A percentile compares a stretch with the other conserved stretches of the same genome.
Conservation (phyloP, 2,797 vertebrate species). For the Labeo calbasu region DNA sequence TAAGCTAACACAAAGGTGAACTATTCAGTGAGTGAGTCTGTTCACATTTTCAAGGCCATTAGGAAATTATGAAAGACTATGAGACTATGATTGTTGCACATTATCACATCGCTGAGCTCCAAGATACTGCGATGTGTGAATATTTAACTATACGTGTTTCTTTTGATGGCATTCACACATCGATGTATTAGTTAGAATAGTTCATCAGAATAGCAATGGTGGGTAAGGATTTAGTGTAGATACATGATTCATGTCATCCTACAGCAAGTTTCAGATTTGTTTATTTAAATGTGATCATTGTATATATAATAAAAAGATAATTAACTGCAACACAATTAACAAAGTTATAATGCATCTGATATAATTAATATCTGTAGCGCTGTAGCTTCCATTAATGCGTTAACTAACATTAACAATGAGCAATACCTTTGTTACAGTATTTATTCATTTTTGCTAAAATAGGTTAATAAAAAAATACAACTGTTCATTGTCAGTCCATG, state of each 20-base stretch:
- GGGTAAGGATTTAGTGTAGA: not conserved
- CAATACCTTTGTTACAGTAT: not conserved
- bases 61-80: constrained; percentile 6
- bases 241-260: not conserved
- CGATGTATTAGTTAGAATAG: not conserved
- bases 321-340: not conserved
- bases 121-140: not conserved
- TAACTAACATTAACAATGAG: not conserved
- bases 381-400: not conserved
- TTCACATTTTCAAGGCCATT: constrained; percentile 19
- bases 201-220: not conserved
- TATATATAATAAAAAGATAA: not conserved
- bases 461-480: not conserved
- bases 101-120: not conserved
- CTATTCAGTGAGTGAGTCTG: constrained; percentile 19
- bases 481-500: not conserved
- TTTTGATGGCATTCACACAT: not conserved
- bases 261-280: not conserved
- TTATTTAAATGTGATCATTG: not conserved
- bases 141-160: not conserved
- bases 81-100: not conserved
- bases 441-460: not conserved
- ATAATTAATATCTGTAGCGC: not conserved
- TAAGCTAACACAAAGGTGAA: not conserved
- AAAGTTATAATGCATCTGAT: not conserved